Conservation (phyloP, 2,797 vertebrate genomes). For the Linurgus olivaceus region DNA sequence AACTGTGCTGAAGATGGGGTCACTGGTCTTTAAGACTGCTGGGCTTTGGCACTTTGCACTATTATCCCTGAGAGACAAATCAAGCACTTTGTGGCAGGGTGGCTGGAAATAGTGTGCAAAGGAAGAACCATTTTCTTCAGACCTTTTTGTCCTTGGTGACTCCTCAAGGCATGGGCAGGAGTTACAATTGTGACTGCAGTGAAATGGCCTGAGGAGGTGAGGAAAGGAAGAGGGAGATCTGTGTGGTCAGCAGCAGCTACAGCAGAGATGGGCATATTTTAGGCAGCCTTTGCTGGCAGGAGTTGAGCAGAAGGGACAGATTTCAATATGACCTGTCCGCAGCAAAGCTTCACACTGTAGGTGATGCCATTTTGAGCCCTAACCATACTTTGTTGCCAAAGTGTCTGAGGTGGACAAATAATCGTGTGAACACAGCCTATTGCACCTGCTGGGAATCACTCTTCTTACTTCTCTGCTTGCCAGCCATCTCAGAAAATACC, state of each 20-base stretch:
- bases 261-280: background rate
- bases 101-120: background rate
- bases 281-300: background rate
- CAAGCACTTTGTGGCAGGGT: rapidly evolving
- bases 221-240: background rate
- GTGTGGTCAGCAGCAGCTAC: background rate
- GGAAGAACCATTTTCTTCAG: background rate
- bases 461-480: background rate
- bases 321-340: background rate
- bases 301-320: background rate
- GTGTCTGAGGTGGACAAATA: background rate
- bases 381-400: background rate
- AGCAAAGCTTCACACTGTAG: background rate
- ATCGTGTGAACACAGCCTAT: background rate
- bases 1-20: background rate
- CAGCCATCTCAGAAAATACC: background rate
- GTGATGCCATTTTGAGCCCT: background rate
- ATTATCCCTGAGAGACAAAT: background rate
- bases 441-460: background rate
- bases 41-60: background rate
- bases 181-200: rapidly evolving
- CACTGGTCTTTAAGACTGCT: background rate
- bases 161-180: background rate
- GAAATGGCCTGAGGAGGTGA: background rate
- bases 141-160: background rate